Percentiles rank a stretch among this genome's conserved stretches.
These are phyloP conservation scores for Pholis gunnellus DNA, from an alignment of 2,113 vertebrate genomes.

Conservation along the genomic window DNA sequence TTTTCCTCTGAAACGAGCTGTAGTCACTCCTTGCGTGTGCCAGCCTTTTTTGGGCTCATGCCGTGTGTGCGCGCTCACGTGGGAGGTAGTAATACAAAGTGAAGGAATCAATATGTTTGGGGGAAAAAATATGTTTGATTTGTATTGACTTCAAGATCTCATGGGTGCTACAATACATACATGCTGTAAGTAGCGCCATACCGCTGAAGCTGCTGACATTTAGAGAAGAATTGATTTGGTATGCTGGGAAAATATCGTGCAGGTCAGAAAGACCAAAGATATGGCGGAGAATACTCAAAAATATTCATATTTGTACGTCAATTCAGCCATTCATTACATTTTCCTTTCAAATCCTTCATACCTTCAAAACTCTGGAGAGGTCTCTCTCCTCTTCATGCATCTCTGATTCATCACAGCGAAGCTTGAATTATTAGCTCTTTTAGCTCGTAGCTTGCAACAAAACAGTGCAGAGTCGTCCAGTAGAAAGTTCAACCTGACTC, in stretches of 20 bases:
- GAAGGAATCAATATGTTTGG: constrained; percentile 34
- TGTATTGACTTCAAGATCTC: constrained; percentile 45
- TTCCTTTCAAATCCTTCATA: background rate
- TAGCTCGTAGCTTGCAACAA: background rate
- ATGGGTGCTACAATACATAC: constrained; percentile 6
- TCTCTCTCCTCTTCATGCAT: background rate
- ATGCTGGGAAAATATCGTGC: constrained; percentile 41
- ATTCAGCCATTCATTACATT: background rate
- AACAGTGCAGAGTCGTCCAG: background rate
- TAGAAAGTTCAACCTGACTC: background rate
- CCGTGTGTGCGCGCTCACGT: constrained; percentile 44
- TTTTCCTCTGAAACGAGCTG: constrained; percentile 61
- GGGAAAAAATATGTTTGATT: background rate
- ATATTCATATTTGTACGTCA: background rate
- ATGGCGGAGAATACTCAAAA: background rate
- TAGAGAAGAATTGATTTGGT: constrained; percentile 35
- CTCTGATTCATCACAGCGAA: background rate
- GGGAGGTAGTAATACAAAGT: constrained; percentile 32
- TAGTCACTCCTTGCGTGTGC: constrained; percentile 59
- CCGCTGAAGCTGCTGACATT: constrained; percentile 45
- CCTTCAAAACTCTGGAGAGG: background rate
- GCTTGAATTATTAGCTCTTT: background rate
- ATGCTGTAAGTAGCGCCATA: constrained; percentile 25
- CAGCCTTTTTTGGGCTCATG: constrained; percentile 82
- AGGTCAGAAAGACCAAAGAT: constrained; percentile 26